Base-by-base conservation (phyloP, 92 coral and sea anemone species). In the Epizoanthus fatuus region DNA sequence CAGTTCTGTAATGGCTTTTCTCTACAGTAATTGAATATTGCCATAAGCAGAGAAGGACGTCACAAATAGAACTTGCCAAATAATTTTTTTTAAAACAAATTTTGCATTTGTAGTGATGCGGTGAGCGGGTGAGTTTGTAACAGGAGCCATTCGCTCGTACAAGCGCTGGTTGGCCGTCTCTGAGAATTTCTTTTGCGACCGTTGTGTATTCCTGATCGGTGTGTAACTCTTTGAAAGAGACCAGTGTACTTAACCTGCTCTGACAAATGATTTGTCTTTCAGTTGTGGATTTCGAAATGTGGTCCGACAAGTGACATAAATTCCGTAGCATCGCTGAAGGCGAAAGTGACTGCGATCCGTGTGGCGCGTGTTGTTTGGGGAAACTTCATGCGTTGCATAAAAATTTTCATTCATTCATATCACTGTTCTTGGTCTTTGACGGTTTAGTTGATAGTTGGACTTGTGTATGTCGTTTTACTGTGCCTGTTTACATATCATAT, bases 401-500 rank as follows among this genome's bases (percentile, higher is more conserved):
- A 49, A 83, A 54, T 29, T 85, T 75, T 90, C 91, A 86, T 81
- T 74, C 93, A 86, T 90, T 81, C 49, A 85, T 58, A 72, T 52
- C 15, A 39, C 25, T 51, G 80, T 63, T 17, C 54, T 51, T 45
- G 7, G 62, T 67, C 45, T 37, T 74, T 79, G 78, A 66, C 69
- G 54, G 86, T 75, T 54, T 44, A 42, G 82, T 39, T 54, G 76
- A 67, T 78, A 78, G 83, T 64, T 89, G 67, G 71, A 79, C 83
- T 69, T 58, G 63, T 85, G 62, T 90, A 89, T 76, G 91, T 95
- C 93, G 90, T 92, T 95, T 86, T 95, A 63, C 75, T 90, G 88
- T 37, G 62, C 90, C 86, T 95, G 95, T 95, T 95, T 95, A 92
- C 98, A 92, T 95, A 95, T 95, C 98, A 93, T 90, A 95, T 95